Evolutionary conservation across 2,113 vertebrate genomes (phyloP), one percentile per base, ranked within the genome.

Genomic region (Alligator mississippiensis): DNA sequence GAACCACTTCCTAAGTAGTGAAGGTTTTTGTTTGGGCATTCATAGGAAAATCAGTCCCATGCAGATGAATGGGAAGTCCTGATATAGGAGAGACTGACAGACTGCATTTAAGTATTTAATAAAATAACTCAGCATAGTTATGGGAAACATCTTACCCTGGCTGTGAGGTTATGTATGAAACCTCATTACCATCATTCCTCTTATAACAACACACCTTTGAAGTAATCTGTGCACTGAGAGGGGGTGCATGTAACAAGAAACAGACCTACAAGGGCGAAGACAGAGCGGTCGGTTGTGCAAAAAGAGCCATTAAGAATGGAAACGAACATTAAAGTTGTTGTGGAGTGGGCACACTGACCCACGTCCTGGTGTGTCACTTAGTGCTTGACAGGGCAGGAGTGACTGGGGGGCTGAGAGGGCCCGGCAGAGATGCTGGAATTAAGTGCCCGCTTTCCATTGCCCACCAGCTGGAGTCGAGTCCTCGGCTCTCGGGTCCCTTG

Each of bases 211-310:
- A 22, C 34, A 14, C 66, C 70, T 68, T 68, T 21, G 1, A 13
- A 81, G 4, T 54, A 62, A 3, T 4, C 75, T 0, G 62, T 25
- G 11, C 47, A 10, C 15, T 87, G 11, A 24, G 14, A 84, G 82
- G 66, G 55, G 25, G 7, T 1, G 0, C 1, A 6, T 55, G 47
- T 77, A 81, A 77, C 54, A 16, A 28, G 7, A 22, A 0, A 54
- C 38, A 24, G 24, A 72, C 12, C 12, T 80, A 64, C 58, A 3
- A 70, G 19, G 63, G 87, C 38, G 9, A 21, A 27, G 15, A 19
- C 55, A 80, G 92, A 94, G 60, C 76, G 86, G 80, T 95, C 89
- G 84, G 87, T 59, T 78, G 5, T 60, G 47, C 59, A 84, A 82
- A 86, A 84, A 21, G 11, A 66, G 27, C 75, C 17, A 38, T 5